Evolutionary conservation across 1,140 invertebrate genomes (phyloP), one percentile per base, ranked within the genome.

Genomic region (Orchestia grillus): DNA sequence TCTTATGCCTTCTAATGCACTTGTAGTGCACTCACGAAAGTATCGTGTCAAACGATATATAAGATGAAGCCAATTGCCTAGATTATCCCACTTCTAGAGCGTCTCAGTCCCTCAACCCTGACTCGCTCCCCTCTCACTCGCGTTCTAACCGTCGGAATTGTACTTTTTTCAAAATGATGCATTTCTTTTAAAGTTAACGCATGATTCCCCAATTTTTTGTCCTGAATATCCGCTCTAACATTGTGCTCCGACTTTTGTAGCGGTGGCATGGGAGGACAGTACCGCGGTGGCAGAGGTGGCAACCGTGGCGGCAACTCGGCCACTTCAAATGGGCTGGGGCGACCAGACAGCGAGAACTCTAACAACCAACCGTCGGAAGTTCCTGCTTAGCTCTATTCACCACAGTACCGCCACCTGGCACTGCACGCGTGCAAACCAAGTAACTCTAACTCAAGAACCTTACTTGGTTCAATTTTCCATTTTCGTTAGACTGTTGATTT

Each of bases 261-360:
- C 96, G 92, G 97, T 43, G 40, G 92, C 96, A 57, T 95, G 95
- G 44, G 87, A 90, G 47, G 91, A 40, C 43, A 94, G 96, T 96
- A 96, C 44, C 43, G 91, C 45, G 96, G 94, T 36, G 95, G 88
- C 43, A 96, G 96, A 92, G 96, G 96, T 96, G 95, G 96, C 95
- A 97, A 97, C 96, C 97, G 97, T 62, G 97, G 97, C 40, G 97
- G 97, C 57, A 97, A 45, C 40, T 45, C 92, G 15, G 92, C 44
- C 3, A 90, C n/a, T 0, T 44, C 92, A 40, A 94, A 94, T 45
- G 92, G 92, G 44, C 11, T 94, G 36, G 92, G 92, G 6, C 43
- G 92, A n/a, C 44, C 92, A 94, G 92, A 94, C 36, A 44, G 44
- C 44, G 92, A 47, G 11, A 47, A 44, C 44, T 6, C 44, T 8